Conservation (phyloP, 2,888 invertebrate genomes). For the Orchesella flavescens region DNA sequence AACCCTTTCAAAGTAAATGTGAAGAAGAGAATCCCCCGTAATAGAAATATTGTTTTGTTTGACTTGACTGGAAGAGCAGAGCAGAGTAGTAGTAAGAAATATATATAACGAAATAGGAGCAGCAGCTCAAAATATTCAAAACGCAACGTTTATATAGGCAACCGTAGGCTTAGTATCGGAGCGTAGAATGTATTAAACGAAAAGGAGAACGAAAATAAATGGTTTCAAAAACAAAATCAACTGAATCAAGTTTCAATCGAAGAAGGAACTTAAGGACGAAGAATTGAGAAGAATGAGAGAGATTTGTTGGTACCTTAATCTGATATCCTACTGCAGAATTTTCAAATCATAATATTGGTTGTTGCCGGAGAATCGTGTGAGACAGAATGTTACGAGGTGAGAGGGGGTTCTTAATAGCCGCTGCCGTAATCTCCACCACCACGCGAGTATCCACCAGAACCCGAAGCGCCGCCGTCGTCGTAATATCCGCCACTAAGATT, state of each 20-base stretch:
- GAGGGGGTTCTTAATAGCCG: slow-evolving; percentile 66
- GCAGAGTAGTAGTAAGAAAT: background rate
- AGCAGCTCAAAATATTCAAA: slow-evolving; percentile 15
- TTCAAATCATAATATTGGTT: slow-evolving; percentile 65
- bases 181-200: slow-evolving; percentile 65
- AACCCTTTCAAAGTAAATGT: background rate
- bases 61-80: background rate
- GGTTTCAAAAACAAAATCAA: slow-evolving; percentile 49
- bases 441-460: slow-evolving; percentile 68
- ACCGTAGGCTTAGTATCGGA: slow-evolving; percentile 71
- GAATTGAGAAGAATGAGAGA: slow-evolving; percentile 65
- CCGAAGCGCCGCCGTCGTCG: slow-evolving; percentile 64
- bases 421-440: slow-evolving; percentile 70
- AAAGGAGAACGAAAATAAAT: slow-evolving; percentile 55
- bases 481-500: slow-evolving; percentile 69
- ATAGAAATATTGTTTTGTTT: background rate
- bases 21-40: slow-evolving; percentile 21
- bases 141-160: slow-evolving; percentile 40
- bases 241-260: slow-evolving; percentile 48
- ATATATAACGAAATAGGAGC: slow-evolving; percentile 1
- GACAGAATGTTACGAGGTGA: slow-evolving; percentile 56
- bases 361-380: slow-evolving; percentile 60
- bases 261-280: slow-evolving; percentile 65
- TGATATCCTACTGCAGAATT: slow-evolving; percentile 66
- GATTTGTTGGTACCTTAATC: slow-evolving; percentile 65